Base-by-base conservation (phyloP, 1,140 invertebrate genomes). In the Berghia stephanieae region DNA sequence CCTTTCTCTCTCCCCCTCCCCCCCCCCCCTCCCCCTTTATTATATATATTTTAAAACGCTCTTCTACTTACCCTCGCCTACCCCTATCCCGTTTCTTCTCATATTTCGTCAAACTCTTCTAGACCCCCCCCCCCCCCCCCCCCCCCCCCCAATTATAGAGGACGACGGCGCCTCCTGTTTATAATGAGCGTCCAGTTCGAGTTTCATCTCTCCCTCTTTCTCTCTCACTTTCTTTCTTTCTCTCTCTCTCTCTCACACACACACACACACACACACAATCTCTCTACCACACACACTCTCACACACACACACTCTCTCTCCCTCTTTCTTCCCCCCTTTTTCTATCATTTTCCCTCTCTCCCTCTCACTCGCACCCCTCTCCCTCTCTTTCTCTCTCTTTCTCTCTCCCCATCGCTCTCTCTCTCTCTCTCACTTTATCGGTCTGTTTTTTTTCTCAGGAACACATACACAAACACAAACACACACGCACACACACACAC, bases 251-350 rank as follows among this genome's bases (percentile, higher is more conserved):
- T 63, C 73, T 13, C 73, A 66, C 55, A n/a, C 73, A 75, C 73
- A 40, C 73, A 66, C 73, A 40, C 55, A 68, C 52, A 76, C 74
- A 68, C 52, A n/a, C n/a, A n/a, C n/a, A n/a, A n/a, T n/a, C n/a
- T n/a, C n/a, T n/a, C n/a, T n/a, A n/a, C n/a, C n/a, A 55, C 66
- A 78, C 49, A 18, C 66, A 46, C 74, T 43, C 66, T 38, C 66
- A 67, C 66, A 76, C 57, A 68, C 66, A 67, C 38, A 4, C 36
- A 36, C 2, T 21, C 3, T 42, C 67, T 69, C 38, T 24, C 67
- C 6, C 67, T 6, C 3, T 69, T 42, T 18, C 60, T 18, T 38
- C 40, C 60, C 24, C 60, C 40, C 6, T n/a, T n/a, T n/a, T n/a
- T n/a, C n/a, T n/a, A n/a, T n/a, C n/a, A n/a, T n/a, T n/a, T n/a